A percentile compares a stretch with the other conserved stretches of the same genome.
Conservation (phyloP, 2,888 invertebrate genomes). For the Steinernema hermaphroditum region DNA sequence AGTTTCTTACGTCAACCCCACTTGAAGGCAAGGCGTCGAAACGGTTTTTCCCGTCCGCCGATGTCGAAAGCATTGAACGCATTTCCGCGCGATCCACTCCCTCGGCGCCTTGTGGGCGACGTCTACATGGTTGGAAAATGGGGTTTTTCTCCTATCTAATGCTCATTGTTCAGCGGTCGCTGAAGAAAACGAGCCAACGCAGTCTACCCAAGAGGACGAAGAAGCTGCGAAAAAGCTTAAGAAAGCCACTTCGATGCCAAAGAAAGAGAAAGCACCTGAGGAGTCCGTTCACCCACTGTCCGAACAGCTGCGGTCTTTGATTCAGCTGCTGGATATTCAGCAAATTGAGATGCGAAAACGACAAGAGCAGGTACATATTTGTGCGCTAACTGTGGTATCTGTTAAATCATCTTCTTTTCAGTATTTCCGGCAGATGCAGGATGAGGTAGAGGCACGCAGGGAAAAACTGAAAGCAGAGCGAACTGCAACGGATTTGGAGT, state of each 20-base stretch:
- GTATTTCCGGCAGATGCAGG: not conserved
- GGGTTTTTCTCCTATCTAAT: not conserved
- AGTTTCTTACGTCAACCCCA: not conserved
- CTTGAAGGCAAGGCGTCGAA: no score
- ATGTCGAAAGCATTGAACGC: not conserved
- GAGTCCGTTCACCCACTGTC: not conserved
- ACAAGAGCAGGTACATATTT: constrained; percentile 3
- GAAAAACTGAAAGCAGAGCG: not conserved
- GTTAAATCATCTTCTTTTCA: no score
- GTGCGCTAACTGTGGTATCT: no score
- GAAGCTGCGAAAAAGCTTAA: not conserved
- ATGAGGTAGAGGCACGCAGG: not conserved
- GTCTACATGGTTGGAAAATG: not conserved
- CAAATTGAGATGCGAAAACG: not conserved
- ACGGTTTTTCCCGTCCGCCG: not conserved
- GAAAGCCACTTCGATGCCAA: not conserved
- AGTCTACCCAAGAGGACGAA: no score
- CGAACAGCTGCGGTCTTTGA: not conserved
- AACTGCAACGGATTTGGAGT: not conserved
- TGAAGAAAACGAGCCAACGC: not conserved
- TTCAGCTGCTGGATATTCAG: not conserved
- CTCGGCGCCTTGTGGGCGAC: not conserved
- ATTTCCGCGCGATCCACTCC: not conserved
- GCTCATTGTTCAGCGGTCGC: not conserved
- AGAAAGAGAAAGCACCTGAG: not conserved